phyloP scores from a whole-genome alignment of 1,140 invertebrate genomes.

The Penaeus chinensis region DNA sequence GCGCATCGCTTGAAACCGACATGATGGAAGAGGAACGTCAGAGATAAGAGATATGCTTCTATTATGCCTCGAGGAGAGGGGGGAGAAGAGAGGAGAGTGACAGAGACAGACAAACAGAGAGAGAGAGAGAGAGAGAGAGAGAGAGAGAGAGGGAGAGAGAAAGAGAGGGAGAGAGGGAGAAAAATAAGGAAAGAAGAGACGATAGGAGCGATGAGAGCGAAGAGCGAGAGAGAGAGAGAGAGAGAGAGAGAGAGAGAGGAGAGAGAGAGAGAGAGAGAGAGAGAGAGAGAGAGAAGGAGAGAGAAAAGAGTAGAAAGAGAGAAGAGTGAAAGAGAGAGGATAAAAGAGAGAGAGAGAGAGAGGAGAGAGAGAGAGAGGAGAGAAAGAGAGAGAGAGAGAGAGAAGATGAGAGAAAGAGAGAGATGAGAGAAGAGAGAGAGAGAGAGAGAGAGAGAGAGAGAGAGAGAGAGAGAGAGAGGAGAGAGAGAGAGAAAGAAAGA shows the following conservation, averaged over 20 bases:
- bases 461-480: too few relatives aligned
- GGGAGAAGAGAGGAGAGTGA: background rate
- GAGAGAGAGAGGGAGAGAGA: conserved; percentile 6
- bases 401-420: background rate
- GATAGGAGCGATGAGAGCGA: background rate
- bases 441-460: too few relatives aligned
- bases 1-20: too few relatives aligned
- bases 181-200: background rate
- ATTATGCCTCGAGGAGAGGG: background rate
- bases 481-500: too few relatives aligned
- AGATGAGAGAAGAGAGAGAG: background rate
- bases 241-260: background rate
- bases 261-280: background rate
- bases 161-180: background rate
- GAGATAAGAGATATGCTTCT: background rate
- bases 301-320: background rate
- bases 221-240: too few relatives aligned
- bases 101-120: background rate
- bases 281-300: background rate
- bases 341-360: too few relatives aligned
- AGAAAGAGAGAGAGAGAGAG: background rate
- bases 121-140: background rate
- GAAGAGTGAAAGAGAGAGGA: background rate
- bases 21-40: background rate
- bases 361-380: background rate